Percentiles rank a stretch among this genome's conserved stretches.
Evolutionary conservation across 1,140 invertebrate genomes (phyloP).

Genomic region (Pristionchus pacificus): DNA sequence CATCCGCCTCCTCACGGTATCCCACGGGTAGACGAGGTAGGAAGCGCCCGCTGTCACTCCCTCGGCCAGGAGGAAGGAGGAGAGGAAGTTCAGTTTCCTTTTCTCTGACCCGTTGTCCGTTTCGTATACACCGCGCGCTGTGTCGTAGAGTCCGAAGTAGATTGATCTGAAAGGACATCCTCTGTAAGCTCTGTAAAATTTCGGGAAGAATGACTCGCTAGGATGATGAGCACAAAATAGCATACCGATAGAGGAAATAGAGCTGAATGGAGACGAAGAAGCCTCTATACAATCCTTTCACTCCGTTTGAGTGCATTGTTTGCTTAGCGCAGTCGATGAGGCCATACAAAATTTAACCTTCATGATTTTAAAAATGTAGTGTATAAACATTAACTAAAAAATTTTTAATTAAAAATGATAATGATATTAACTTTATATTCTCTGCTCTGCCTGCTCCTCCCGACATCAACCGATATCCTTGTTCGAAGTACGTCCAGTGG

Average conservation of each 20-base stretch:
- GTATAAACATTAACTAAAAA: too few species aligned
- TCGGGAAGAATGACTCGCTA: not conserved
- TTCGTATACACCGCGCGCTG: not conserved
- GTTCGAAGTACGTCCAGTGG: not conserved
- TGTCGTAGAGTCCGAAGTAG: not conserved
- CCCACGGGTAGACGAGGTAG: not conserved
- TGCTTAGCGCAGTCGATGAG: not conserved
- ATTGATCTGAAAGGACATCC: not conserved
- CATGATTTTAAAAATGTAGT: too few species aligned
- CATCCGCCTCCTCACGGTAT: not conserved
- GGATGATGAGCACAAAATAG: too few species aligned
- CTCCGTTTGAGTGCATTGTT: not conserved
- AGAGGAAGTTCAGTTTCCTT: not conserved
- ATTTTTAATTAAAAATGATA: too few species aligned
- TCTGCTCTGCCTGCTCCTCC: too few species aligned
- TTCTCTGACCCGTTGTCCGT: too few species aligned
- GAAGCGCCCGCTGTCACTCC: not conserved
- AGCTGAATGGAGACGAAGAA: not conserved
- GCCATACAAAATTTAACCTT: not conserved
- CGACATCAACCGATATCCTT: not conserved
- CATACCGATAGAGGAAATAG: not conserved
- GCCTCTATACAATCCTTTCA: not conserved
- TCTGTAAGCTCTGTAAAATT: not conserved
- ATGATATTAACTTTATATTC: too few species aligned
- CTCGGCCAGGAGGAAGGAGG: too few species aligned